A percentile compares a stretch with the other conserved stretches of the same genome.
Conservation (phyloP, 2,888 invertebrate genomes). For the Chrysina gloriosa region DNA sequence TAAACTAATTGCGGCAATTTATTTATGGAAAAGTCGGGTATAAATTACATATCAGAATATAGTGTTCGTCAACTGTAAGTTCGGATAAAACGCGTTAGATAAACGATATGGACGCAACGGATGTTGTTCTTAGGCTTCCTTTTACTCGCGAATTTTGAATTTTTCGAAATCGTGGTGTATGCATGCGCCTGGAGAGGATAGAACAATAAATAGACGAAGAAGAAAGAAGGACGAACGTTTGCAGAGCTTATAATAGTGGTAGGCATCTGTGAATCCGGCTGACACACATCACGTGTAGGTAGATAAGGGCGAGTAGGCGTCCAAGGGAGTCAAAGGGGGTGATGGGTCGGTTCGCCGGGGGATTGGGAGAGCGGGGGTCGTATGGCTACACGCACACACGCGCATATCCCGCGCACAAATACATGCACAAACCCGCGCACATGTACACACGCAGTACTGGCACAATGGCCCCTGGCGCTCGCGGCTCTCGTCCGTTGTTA, state of each 20-base stretch:
- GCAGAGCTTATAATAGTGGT: constrained; percentile 45
- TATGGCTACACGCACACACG: constrained; percentile 24
- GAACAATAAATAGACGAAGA: constrained; percentile 33
- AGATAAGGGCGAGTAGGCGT: constrained; percentile 51
- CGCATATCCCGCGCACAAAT: not conserved
- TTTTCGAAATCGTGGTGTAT: constrained; percentile 14
- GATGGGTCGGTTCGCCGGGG: constrained; percentile 34
- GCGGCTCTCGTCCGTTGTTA: constrained; percentile 66
- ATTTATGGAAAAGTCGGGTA: too few species aligned
- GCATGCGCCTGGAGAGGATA: constrained; percentile 10
- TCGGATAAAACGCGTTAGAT: too few species aligned
- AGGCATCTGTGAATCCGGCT: constrained; percentile 46
- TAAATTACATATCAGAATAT: too few species aligned
- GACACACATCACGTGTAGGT: constrained; percentile 52
- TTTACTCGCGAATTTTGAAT: constrained; percentile 21
- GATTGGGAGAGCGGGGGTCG: constrained; percentile 34
- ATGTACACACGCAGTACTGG: constrained; percentile 54
- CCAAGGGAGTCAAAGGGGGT: constrained; percentile 41
- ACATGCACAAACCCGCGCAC: constrained; percentile 8
- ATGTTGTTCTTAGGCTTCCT: too few species aligned
- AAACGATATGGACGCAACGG: too few species aligned
- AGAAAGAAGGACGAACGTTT: constrained; percentile 37
- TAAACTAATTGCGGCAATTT: too few species aligned
- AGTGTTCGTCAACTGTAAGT: too few species aligned
- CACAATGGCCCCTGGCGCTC: constrained; percentile 65